Base-by-base conservation (phyloP, 1,140 invertebrate species). In the Eufriesea mexicana region DNA sequence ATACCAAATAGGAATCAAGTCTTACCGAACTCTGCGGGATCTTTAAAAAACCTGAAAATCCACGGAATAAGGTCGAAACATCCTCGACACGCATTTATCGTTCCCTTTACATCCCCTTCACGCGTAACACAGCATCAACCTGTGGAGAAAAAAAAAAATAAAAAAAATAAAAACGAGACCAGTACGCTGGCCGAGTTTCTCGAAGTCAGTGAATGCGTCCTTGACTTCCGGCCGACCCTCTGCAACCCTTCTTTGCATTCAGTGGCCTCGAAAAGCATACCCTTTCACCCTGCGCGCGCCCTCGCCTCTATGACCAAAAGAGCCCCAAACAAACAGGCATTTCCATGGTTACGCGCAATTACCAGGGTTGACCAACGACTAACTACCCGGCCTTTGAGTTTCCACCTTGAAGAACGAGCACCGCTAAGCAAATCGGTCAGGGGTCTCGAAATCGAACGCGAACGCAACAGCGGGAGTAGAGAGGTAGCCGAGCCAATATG, bases 301-400 rank as follows among this genome's bases (percentile, higher is more conserved):
- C 82, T 80, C 81, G 78, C 55, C 82, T 62, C 66, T 20, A 61
- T 81, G 79, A 88, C 89, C 89, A 84, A 84, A 91, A 82, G 83
- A 86, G 84, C 89, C 86, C 90, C 89, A 91, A 91, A 91, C 89
- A 91, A 90, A 91, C 89, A 89, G 83, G 88, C 86, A 92, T 92
- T 92, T 91, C 91, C 91, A 92, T 92, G 90, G 91, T 90, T 91
- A 92, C 91, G 87, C 83, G 82, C 89, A 91, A 91, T 90, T 90
- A 90, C 86, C 70, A 79, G 87, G 85, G 87, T 86, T 90, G 89
- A 90, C 89, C 84, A 84, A 79, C 89, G 86, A 90, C 85, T 89
- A 87, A 91, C 86, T 87, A 89, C 71, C 86, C 82, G 71, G 76
- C 84, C 84, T 90, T 89, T 87, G 85, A 89, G 87, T 86, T 89